Base-by-base conservation (phyloP, 1,140 invertebrate genomes). In the Phthorimaea operculella region DNA sequence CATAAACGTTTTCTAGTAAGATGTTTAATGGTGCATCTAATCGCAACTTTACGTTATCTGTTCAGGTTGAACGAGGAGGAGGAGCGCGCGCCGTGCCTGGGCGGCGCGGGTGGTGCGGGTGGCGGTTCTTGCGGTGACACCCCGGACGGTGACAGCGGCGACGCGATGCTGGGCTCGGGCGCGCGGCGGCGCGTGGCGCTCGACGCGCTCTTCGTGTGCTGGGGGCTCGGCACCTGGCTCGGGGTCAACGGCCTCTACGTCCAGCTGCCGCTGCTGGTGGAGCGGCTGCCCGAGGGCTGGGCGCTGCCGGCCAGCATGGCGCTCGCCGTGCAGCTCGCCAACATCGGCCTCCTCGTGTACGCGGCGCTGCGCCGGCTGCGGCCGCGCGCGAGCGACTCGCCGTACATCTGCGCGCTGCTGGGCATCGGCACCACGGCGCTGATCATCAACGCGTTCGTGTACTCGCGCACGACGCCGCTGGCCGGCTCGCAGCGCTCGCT, bases 231-330 rank as follows among this genome's bases (percentile, higher is more conserved):
- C 62, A 91, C 96, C 12, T 98, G 96, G 96, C 87, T 98, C 49
- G 92, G 92, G 17, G 90, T 97, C 39, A 98, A 97, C 83, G 94
- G 94, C 8, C 88, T 97, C 54, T 98, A 93, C 86, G 92, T 97
- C 44, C 94, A 98, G 80, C 82, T 98, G 50, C 96, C 96, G 0
- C 83, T 97, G 53, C 84, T 98, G 52, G 92, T 96, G 9, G 86
- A 91, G 52, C 85, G 82, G 11, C 89, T 96, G 36, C 96, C 96
- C 0, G 97, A 98, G 87, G 89, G 89, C 73, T 98, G 96, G 96
- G 90, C 87, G 65, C 86, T 98, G 33, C 94, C 96, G 0, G 93
- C 95, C 0, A 93, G 95, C 72, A 89, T 97, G 76, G 90, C 91
- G 12, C 87, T 97, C 39, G 88, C 94, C 52, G 90, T 96, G n/a